phyloP scores from a whole-genome alignment of 2,113 vertebrate species.

The Chelonoidis abingdonii region DNA sequence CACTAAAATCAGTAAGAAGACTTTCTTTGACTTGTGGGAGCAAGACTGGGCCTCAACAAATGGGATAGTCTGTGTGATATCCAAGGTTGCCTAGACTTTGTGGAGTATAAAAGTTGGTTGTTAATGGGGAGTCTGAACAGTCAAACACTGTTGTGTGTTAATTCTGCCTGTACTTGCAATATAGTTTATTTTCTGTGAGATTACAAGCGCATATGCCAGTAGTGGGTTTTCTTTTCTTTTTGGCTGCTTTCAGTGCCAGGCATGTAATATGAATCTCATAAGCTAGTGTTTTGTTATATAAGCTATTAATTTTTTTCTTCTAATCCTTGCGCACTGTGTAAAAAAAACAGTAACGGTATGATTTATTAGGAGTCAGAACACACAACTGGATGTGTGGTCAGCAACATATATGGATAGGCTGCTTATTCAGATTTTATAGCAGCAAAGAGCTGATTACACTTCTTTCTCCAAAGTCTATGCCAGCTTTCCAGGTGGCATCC shows the following conservation, averaged over 20 bases:
- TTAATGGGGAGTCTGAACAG: not conserved
- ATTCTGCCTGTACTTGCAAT: not conserved
- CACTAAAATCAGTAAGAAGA: not conserved
- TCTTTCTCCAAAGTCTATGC: not conserved
- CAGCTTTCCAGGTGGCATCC: not conserved
- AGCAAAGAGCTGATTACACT: not conserved
- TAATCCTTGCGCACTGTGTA: fast-evolving
- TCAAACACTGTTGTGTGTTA: not conserved
- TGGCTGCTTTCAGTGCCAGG: not conserved
- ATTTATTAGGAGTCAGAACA: not conserved
- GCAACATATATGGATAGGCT: not conserved
- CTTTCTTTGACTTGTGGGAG: not conserved
- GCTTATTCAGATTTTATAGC: not conserved
- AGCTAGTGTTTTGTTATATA: not conserved
- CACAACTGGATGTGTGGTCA: not conserved
- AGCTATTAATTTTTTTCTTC: fast-evolving
- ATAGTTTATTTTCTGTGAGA: not conserved
- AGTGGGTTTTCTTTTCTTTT: not conserved
- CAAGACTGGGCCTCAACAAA: fast-evolving
- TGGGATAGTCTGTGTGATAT: not conserved
- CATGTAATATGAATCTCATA: not conserved
- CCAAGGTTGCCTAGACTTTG: not conserved
- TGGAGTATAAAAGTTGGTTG: fast-evolving
- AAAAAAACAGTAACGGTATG: not conserved
- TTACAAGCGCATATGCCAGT: not conserved